Evolutionary conservation across 2,797 vertebrate genomes (phyloP).

Genomic region (Rhabdomys pumilio): DNA sequence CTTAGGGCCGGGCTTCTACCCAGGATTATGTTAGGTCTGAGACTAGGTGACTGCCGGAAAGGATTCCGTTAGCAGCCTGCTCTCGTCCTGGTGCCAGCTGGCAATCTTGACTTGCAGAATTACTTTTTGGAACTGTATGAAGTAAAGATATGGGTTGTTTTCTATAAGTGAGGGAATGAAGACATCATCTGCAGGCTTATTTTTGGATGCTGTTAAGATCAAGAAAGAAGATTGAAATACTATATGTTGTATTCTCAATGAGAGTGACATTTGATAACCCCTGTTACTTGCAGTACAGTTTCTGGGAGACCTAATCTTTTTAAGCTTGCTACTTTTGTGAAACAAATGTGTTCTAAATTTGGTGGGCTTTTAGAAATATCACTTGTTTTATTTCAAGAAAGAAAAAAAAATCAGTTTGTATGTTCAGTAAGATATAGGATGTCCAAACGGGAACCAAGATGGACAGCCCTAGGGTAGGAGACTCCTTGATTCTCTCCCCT

Average conservation of each 20-base stretch:
- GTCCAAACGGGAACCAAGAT: slow-evolving; percentile 35
- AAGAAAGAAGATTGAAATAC: slow-evolving; percentile 63
- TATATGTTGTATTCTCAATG: slow-evolving; percentile 25
- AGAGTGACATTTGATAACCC: slow-evolving; percentile 65
- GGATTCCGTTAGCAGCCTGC: slow-evolving; percentile 19
- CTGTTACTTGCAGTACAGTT: slow-evolving; percentile 17
- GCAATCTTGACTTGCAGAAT: slow-evolving; percentile 66
- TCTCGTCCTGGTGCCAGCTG: slow-evolving; percentile 72
- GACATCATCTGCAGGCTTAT: slow-evolving; percentile 72
- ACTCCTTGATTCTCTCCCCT: slow-evolving; percentile 44
- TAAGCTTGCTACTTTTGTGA: slow-evolving; percentile 68
- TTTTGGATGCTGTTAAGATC: slow-evolving; percentile 73
- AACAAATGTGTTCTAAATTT: slow-evolving; percentile 8
- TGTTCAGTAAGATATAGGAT: neutral
- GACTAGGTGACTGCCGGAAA: slow-evolving; percentile 73
- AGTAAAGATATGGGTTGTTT: slow-evolving; percentile 74
- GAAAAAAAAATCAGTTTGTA: neutral
- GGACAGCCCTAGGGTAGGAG: neutral
- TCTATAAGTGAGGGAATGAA: slow-evolving; percentile 68
- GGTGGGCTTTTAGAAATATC: slow-evolving; percentile 61
- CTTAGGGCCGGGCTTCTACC: slow-evolving; percentile 40
- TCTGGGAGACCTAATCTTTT: neutral
- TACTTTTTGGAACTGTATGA: slow-evolving; percentile 75
- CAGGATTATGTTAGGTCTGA: slow-evolving; percentile 53
- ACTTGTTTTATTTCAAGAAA: slow-evolving; percentile 30